Evolutionary conservation across 2,888 invertebrate species (phyloP).

Genomic region (Euzophera pinguis): DNA sequence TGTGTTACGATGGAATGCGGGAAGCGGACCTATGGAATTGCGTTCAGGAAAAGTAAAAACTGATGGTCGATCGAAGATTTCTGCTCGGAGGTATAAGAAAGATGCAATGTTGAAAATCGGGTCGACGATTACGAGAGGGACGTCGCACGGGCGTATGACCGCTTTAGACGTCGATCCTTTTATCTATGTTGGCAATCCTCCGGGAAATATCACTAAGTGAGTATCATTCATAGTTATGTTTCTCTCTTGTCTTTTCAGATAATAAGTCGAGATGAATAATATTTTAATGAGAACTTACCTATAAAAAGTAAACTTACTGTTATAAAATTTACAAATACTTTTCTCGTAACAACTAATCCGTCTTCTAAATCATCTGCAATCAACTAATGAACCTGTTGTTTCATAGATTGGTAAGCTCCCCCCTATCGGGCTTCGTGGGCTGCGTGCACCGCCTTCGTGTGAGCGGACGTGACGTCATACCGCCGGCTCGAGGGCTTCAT

Average conservation of each 20-base stretch:
- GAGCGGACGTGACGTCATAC: constrained; percentile 79
- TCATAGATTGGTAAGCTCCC: constrained; percentile 86
- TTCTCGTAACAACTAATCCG: no score
- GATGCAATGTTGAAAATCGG: constrained; percentile 64
- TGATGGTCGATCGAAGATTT: constrained; percentile 59
- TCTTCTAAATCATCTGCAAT: no score
- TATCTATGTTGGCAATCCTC: constrained; percentile 62
- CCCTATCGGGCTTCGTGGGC: constrained; percentile 88
- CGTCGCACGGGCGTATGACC: constrained; percentile 63
- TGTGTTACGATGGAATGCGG: constrained; percentile 63
- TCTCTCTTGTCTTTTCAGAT: not conserved
- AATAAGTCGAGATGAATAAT: no score
- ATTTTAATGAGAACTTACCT: no score
- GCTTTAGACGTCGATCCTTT: constrained; percentile 66
- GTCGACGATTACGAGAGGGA: constrained; percentile 50
- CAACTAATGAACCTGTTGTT: not conserved
- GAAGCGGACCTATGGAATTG: constrained; percentile 60
- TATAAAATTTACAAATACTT: no score
- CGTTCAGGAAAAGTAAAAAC: constrained; percentile 57
- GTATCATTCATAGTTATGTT: constrained; percentile 17
- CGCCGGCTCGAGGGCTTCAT: constrained; percentile 74
- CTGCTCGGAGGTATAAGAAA: constrained; percentile 65
- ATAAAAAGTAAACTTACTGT: no score
- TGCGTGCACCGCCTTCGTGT: constrained; percentile 89
- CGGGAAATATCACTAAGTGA: constrained; percentile 67